Base-by-base conservation (phyloP, 2,797 vertebrate genomes). In the Tragopan temminckii region DNA sequence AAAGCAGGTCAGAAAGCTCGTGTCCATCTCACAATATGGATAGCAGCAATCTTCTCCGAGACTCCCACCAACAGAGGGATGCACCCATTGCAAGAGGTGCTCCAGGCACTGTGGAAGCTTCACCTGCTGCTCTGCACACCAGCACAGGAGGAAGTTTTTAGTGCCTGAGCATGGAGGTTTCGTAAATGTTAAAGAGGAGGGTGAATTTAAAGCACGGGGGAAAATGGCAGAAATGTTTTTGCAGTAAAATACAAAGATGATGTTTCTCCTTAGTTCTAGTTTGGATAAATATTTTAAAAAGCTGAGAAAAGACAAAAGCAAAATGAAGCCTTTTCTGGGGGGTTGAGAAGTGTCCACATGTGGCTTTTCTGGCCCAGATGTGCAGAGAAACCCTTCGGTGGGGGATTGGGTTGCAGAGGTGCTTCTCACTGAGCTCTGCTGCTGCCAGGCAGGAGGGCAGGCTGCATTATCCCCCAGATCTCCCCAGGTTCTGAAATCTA, bases 331-430 rank as follows among this genome's bases (percentile, higher is more conserved):
- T 58, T 48, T 23, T 38, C 74, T 17, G 10, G 18, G 27, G 6
- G 24, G 6, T 24, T 15, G 12, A 18, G 31, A 48, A 88, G 10
- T 45, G 43, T 42, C 76, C 69, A 42, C 25, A 18, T 7, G 50
- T 38, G 38, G 43, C 13, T 59, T 85, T 75, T 53, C 43, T 70
- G 52, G n/a, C 19, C 15, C 0, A 0, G 20, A 23, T 77, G 76
- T 66, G 40, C 27, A 18, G 70, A 33, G 23, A 79, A 84, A 23
- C 38, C 50, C 59, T n/a, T 63, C 21, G 45, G 33, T 69, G 66
- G 78, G 21, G 0, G 0, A 7, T 1, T 76, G 66, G 42, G 77
- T n/a, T 80, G 71, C 1, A 3, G 45, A 86, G 61, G 11, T 55
- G 9, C 10, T 50, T 11, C 48, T 81, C 8, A n/a, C 48, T 16